Evolutionary conservation across 2,797 vertebrate genomes (phyloP), one percentile per base, ranked within the genome.

Genomic region (Cuculus canorus): DNA sequence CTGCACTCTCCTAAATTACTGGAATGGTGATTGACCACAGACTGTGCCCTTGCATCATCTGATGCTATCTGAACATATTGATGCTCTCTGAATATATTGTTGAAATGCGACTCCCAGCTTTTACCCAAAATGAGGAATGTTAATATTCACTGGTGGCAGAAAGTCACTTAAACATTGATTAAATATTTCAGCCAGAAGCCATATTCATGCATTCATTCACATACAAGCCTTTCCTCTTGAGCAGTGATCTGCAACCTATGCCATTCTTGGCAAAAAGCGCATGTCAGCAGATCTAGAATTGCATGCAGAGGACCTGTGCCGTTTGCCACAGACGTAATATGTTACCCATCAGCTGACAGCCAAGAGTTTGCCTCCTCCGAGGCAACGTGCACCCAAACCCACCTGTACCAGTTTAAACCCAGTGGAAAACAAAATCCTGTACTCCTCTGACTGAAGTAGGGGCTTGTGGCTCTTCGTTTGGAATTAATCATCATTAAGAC

Each of bases 1-100:
- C 82, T 88, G 93, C 86, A 54, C 90, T 88, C 96, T 82, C 90
- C 86, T 94, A 70, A 95, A 95, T 96, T 93, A 93, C 90, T 4
- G 8, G 61, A 43, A 76, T 25, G 84, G 61, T 89, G 93, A 91
- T 68, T 94, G 93, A 89, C 95, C 93, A 81, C 89, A 70, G 73
- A 35, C 90, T 82, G 39, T 77, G 94, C 91, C 93, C 85, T 88
- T 82, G 93, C 85, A 86, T 84, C 86, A 64, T 53, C 7, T 0
- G 39, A 35, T 57, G 83, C 88, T 71, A 56, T 86, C 66, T 37
- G 86, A 92, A 92, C 92, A 76, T 79, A 86, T 57, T 1, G 70
- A 78, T 77, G 87, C 72, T 71, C 75, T 77, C 78, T 52, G 84
- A 92, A 79, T 75, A 37, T 64, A 61, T 63, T 73, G 77, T 63